Conservation (phyloP, 2,888 invertebrate genomes). For the Meganola albula region DNA sequence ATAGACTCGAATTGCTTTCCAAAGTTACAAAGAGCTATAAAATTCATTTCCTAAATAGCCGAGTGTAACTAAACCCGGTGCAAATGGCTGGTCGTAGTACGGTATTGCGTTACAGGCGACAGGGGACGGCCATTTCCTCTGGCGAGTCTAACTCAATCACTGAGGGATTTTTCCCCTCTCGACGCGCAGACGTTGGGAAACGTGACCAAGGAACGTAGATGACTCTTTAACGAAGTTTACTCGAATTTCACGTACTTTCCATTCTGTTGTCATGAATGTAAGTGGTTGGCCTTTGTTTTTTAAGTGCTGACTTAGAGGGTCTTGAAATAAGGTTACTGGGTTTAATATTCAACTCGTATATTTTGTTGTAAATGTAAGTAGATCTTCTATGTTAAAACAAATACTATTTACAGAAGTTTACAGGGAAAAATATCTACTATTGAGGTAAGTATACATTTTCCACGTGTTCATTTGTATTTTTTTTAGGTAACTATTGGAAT, state of each 20-base stretch:
- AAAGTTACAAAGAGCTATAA: background rate
- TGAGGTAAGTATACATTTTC: too few species aligned
- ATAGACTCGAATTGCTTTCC: background rate
- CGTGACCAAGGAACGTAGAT: conserved; percentile 39
- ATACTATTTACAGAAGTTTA: too few species aligned
- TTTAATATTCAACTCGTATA: too few species aligned
- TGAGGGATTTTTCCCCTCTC: conserved; percentile 52
- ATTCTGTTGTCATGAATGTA: conserved; percentile 7
- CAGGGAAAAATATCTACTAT: too few species aligned
- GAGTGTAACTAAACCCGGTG: conserved; percentile 49
- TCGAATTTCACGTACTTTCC: conserved; percentile 28
- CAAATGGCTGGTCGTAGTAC: conserved; percentile 49
- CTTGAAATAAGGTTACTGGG: conserved; percentile 8
- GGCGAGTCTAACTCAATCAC: conserved; percentile 67
- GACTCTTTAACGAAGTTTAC: conserved; percentile 43
- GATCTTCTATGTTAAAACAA: too few species aligned
- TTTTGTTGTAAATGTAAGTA: too few species aligned
- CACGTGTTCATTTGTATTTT: too few species aligned
- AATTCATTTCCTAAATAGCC: conserved; percentile 16
- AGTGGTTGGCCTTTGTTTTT: conserved; percentile 13
- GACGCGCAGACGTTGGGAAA: conserved; percentile 26
- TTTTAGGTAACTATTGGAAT: too few species aligned
- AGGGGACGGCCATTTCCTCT: conserved; percentile 55
- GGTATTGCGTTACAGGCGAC: conserved; percentile 64
- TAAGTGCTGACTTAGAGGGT: conserved; percentile 7